Evolutionary conservation across 2,888 invertebrate species (phyloP).

Genomic region (Pammene fasciana): DNA sequence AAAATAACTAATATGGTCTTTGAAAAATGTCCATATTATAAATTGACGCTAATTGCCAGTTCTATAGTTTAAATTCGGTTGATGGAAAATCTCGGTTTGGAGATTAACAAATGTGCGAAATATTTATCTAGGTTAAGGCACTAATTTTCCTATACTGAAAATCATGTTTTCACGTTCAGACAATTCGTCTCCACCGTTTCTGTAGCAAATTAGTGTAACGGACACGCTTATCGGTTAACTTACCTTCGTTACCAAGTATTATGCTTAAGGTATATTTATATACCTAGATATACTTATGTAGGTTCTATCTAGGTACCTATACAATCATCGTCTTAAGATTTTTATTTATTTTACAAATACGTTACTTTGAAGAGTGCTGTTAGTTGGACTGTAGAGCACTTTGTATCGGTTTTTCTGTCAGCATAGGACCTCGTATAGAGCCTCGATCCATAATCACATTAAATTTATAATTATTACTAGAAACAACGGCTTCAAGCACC

Average conservation of each 20-base stretch:
- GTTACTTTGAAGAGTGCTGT: no score
- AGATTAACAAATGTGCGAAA: neutral
- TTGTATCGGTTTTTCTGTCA: neutral
- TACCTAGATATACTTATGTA: no score
- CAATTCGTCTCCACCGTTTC: neutral
- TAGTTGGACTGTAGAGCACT: neutral
- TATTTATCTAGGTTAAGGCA: neutral
- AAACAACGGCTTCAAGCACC: constrained; percentile 62
- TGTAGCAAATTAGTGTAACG: neutral
- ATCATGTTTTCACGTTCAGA: constrained; percentile 14
- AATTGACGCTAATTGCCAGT: no score
- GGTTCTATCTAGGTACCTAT: no score
- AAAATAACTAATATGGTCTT: no score
- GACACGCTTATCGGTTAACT: constrained; percentile 12
- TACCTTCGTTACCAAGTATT: neutral
- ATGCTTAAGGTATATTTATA: no score
- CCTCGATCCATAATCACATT: constrained; percentile 49
- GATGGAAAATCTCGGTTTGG: no score
- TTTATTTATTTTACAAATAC: no score
- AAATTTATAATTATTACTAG: constrained; percentile 67
- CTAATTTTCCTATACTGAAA: constrained; percentile 23
- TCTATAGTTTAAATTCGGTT: no score
- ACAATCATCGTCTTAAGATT: no score
- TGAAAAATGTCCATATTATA: no score
- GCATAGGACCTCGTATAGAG: constrained; percentile 13